Conservation (phyloP, 2,888 invertebrate species). For the Rotaria socialis region DNA sequence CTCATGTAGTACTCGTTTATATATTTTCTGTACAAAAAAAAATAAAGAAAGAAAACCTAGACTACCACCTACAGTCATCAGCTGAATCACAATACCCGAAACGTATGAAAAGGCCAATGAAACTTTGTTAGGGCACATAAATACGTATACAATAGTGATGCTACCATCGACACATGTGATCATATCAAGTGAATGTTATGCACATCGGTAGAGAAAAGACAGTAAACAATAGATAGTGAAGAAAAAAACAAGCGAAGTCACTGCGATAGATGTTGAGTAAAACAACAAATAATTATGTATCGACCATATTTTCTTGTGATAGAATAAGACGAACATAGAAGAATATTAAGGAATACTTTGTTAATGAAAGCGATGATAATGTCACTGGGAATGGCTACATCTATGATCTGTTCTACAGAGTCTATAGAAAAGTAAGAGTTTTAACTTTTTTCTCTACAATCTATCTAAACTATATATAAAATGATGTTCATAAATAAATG, state of each 20-base stretch:
- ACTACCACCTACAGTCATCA: neutral
- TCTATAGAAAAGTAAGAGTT: neutral
- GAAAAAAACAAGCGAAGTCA: neutral
- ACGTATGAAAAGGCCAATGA: neutral
- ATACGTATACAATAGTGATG: neutral
- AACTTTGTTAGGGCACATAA: neutral
- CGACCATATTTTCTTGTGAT: neutral
- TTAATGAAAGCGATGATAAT: neutral
- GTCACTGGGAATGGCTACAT: neutral
- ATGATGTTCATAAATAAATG: neutral
- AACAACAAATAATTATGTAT: neutral
- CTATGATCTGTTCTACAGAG: neutral
- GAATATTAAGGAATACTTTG: neutral
- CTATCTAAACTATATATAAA: too few species aligned
- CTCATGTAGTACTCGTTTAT: neutral
- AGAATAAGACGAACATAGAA: neutral
- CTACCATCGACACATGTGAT: neutral
- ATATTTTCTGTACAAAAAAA: neutral
- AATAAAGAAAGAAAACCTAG: neutral
- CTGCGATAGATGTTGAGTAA: neutral
- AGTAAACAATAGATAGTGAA: neutral
- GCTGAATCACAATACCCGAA: neutral
- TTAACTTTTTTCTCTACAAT: too few species aligned
- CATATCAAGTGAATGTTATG: conserved; percentile 10
- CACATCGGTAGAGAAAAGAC: neutral